These are phyloP conservation scores for Lacanobia oleracea DNA, from an alignment of 2,888 invertebrate species.

Conservation along the genomic window DNA sequence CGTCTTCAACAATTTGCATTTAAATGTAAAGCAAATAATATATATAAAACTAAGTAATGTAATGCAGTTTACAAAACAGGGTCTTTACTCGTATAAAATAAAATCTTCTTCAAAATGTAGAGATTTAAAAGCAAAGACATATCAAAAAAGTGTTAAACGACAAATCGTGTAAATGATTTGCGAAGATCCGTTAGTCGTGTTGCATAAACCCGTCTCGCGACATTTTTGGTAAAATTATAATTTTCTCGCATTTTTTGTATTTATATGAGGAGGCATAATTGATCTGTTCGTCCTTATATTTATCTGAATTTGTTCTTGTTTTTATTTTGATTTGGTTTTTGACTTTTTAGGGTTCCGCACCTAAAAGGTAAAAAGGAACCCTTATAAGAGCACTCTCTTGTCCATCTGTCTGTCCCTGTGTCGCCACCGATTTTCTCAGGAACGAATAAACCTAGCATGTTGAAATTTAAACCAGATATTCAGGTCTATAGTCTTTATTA, in stretches of 20 bases:
- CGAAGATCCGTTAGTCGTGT: constrained; percentile 60
- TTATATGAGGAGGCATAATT: constrained; percentile 25
- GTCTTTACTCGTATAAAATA: background rate
- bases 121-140: constrained; percentile 43
- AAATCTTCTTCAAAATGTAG: constrained; percentile 10
- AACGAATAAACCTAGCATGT: no score
- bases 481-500: no score
- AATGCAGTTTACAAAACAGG: background rate
- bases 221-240: constrained; percentile 51
- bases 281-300: constrained; percentile 12
- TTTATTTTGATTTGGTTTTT: background rate
- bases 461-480: no score
- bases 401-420: no score
- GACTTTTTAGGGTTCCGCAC: background rate
- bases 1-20: background rate
- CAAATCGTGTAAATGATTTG: constrained; percentile 63
- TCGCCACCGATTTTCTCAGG: no score
- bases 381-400: no score
- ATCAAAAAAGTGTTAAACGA: constrained; percentile 69
- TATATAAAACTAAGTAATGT: background rate
- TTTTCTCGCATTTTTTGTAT: constrained; percentile 19
- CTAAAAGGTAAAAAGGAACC: no score
- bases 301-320: constrained; percentile 2
- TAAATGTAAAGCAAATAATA: no score
- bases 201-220: constrained; percentile 51